Conservation (phyloP, 2,797 vertebrate genomes). For the Takifugu ocellatus region DNA sequence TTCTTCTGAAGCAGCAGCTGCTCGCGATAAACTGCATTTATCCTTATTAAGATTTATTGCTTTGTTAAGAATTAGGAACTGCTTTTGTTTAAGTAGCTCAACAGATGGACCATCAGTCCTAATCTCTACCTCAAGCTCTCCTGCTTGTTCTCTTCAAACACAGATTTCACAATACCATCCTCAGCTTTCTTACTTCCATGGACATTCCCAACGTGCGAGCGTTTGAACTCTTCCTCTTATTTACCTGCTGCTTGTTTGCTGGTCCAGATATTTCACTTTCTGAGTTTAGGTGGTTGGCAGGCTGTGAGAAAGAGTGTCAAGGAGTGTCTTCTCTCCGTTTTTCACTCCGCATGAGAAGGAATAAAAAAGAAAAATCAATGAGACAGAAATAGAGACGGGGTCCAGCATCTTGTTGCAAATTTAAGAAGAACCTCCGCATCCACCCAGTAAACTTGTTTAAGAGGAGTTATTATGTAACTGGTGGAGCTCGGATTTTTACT, state of each 20-base stretch:
- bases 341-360: not conserved
- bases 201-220: not conserved
- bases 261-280: constrained; percentile 1
- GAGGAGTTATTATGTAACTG: constrained; percentile 1
- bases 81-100: constrained; percentile 33
- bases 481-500: constrained; percentile 1
- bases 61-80: constrained; percentile 7
- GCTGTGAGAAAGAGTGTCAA: constrained; percentile 10
- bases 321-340: not conserved
- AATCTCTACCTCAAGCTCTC: constrained; percentile 17
- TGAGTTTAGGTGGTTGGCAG: constrained; percentile 6
- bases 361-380: not conserved
- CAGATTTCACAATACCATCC: constrained; percentile 1
- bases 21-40: constrained; percentile 8
- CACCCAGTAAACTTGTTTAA: constrained; percentile 16
- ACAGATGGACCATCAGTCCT: constrained; percentile 31
- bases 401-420: constrained; percentile 3
- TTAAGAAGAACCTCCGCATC: constrained; percentile 6
- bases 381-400: constrained; percentile 11
- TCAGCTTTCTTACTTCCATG: constrained; percentile 5
- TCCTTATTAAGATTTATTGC: constrained; percentile 36
- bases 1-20: not conserved
- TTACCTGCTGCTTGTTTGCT: constrained; percentile 27
- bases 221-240: constrained; percentile 3
- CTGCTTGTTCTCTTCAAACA: constrained; percentile 1